Base-by-base conservation (phyloP, 2,797 vertebrate species). In the Squalus acanthias region DNA sequence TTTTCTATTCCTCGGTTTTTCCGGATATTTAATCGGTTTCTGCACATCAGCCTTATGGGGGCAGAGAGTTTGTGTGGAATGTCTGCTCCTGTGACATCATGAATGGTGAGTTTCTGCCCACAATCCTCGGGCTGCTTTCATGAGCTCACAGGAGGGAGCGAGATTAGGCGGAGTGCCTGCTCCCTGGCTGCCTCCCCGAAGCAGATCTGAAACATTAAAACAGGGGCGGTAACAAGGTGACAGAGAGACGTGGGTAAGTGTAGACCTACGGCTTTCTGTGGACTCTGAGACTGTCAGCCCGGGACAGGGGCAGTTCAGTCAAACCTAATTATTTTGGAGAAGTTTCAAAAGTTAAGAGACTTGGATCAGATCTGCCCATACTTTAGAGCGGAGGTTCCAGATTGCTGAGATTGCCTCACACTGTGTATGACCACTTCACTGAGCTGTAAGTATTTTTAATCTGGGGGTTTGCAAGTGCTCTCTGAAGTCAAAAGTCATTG, bases 1-100 rank as follows among this genome's bases (percentile, higher is more conserved):
- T 79, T 39, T 79, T n/a, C n/a, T n/a, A n/a, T n/a, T n/a, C n/a
- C n/a, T n/a, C n/a, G n/a, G n/a, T 3, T 33, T 33, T 74, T 24
- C 8, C 29, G 39, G 0, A 22, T 85, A 7, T 17, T 85, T 3
- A 22, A 46, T 20, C 0, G 5, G 4, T 46, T 22, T 17, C 20
- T 92, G 6, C 33, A 5, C 5, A 15, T 2, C 63, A 67, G 63
- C 33, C 63, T 46, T n/a, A n/a, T 22, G 0, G 57, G 91, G 91
- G n/a, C n/a, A 93, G 63, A 93, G 8, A 2, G 22, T 20, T 33
- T 17, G 15, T 39, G n/a, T 93, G 63, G 60, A 93, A 93, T 1
- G 20, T 63, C n/a, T 93, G 91, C 39, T 65, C 91, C 91, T 93
- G n/a, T 67, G 91, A 93, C 60, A 93, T 93, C 63, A 93, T 92